Conservation (phyloP, 2,888 invertebrate species). For the Sericinus montela region DNA sequence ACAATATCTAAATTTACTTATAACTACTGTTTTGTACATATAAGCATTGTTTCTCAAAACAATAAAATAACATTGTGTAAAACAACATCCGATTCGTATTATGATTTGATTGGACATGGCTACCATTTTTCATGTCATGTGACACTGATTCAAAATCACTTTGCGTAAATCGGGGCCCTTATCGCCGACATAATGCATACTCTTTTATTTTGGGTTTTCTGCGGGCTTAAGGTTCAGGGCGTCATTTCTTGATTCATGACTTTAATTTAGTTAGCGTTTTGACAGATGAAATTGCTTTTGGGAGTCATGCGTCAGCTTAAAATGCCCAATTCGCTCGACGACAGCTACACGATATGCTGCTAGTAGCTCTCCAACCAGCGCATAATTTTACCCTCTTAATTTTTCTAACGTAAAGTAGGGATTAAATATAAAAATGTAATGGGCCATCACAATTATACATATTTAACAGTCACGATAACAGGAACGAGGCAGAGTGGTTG, state of each 20-base stretch:
- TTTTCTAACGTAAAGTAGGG: not conserved
- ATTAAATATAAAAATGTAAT: too few species aligned
- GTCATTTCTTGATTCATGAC: slow-evolving; percentile 33
- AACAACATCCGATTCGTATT: not conserved
- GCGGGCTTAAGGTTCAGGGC: slow-evolving; percentile 25
- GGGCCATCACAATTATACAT: too few species aligned
- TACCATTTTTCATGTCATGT: slow-evolving; percentile 25
- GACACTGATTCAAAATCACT: slow-evolving; percentile 34
- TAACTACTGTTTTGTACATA: too few species aligned
- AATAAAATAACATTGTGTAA: slow-evolving; percentile 6
- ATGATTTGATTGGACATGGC: slow-evolving; percentile 7
- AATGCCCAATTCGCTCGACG: not conserved
- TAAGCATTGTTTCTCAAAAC: too few species aligned
- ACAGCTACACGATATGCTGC: not conserved
- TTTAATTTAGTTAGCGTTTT: slow-evolving; percentile 24
- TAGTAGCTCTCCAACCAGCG: too few species aligned
- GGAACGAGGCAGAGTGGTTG: too few species aligned
- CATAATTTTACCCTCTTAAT: not conserved
- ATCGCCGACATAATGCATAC: slow-evolving; percentile 40
- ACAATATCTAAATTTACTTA: too few species aligned
- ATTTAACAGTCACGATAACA: too few species aligned
- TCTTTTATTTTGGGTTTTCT: slow-evolving; percentile 31
- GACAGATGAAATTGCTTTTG: slow-evolving; percentile 10
- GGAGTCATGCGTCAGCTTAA: slow-evolving; percentile 1
- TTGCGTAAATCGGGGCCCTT: slow-evolving; percentile 43